These are phyloP conservation scores for Dryadula phaetusa DNA, from an alignment of 2,888 invertebrate genomes.

Conservation along the genomic window DNA sequence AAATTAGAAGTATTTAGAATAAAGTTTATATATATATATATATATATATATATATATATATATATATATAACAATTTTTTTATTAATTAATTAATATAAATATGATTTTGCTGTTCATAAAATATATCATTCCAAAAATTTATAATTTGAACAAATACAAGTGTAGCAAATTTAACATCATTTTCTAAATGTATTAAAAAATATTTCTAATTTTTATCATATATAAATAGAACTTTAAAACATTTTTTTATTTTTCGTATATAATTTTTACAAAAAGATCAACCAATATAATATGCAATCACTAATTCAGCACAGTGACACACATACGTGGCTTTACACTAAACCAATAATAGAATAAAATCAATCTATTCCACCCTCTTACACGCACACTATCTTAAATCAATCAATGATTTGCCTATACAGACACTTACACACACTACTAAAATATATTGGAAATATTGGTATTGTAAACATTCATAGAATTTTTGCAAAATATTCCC, in stretches of 20 bases:
- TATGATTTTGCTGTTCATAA: no score
- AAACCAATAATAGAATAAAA: slow-evolving; percentile 84
- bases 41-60: no score
- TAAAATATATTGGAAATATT: slow-evolving; percentile 73
- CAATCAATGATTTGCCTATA: slow-evolving; percentile 71
- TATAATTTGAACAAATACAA: no score
- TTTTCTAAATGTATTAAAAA: no score
- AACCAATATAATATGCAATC: slow-evolving; percentile 64
- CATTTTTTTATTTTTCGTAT: background rate
- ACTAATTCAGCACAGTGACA: slow-evolving; percentile 79
- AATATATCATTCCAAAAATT: no score
- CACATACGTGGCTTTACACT: slow-evolving; percentile 83
- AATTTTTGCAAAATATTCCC: slow-evolving; percentile 77
- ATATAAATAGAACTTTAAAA: background rate
- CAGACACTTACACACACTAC: slow-evolving; percentile 60
- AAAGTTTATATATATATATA: no score
- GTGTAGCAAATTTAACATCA: no score
- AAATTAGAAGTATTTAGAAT: no score
- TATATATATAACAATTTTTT: no score
- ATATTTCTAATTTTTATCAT: no score
- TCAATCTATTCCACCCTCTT: slow-evolving; percentile 82
- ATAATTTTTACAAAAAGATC: slow-evolving; percentile 44
- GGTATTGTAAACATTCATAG: slow-evolving; percentile 81
- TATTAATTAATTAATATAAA: no score
- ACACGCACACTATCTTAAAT: slow-evolving; percentile 61